A percentile compares a stretch with the other conserved stretches of the same genome.
These are phyloP conservation scores for Rachycentron canadum DNA, from an alignment of 2,797 vertebrate species.

Conservation along the genomic window DNA sequence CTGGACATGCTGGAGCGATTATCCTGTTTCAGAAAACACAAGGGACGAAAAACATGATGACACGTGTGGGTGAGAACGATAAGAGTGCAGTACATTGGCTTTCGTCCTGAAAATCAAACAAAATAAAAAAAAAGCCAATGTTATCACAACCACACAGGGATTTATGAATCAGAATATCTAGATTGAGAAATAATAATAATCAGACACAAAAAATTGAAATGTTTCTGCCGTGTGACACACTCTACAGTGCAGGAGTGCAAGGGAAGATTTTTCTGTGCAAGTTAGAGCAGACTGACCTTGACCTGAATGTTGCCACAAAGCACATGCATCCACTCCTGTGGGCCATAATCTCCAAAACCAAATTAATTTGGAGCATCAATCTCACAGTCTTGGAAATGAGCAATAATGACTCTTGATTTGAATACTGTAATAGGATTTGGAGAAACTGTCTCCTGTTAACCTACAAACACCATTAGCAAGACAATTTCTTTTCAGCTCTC, in stretches of 20 bases:
- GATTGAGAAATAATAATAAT: background rate
- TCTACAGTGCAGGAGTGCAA: conserved; percentile 36
- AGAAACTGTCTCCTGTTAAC: conserved; percentile 74
- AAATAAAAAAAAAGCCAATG: background rate
- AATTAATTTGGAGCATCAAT: conserved; percentile 84
- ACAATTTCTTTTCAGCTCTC: conserved; percentile 49
- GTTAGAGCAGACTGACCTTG: conserved; percentile 82
- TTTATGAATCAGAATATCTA: background rate
- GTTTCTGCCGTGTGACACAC: conserved; percentile 18
- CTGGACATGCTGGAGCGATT: conserved; percentile 98
- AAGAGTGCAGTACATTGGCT: no score
- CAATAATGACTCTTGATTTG: conserved; percentile 77
- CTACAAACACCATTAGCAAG: conserved; percentile 82
- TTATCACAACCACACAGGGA: background rate
- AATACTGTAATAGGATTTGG: conserved; percentile 78
- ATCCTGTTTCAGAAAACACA: conserved; percentile 85
- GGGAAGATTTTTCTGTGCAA: conserved; percentile 46
- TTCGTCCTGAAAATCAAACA: conserved; percentile 1
- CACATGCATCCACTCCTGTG: conserved; percentile 77
- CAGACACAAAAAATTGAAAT: background rate
- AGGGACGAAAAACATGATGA: background rate
- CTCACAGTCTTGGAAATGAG: conserved; percentile 72
- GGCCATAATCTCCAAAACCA: conserved; percentile 82
- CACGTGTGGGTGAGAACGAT: background rate
- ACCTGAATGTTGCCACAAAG: conserved; percentile 83